phyloP scores from a whole-genome alignment of 2,888 invertebrate genomes.

The Leucoma salicis region DNA sequence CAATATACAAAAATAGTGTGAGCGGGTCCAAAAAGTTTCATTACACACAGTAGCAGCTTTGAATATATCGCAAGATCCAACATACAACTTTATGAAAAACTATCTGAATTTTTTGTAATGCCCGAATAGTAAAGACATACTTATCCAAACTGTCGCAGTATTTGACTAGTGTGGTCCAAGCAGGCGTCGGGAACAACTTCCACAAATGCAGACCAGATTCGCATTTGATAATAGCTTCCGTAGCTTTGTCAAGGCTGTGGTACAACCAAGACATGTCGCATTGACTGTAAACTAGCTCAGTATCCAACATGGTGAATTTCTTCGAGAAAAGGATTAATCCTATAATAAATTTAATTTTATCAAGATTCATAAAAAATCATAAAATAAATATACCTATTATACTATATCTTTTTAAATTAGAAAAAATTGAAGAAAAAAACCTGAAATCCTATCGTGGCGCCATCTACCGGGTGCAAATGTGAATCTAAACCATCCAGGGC shows the following conservation, averaged over 20 bases:
- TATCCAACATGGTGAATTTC: constrained; percentile 84
- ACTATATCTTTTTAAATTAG: too few relatives aligned
- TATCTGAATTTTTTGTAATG: too few relatives aligned
- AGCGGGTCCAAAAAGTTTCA: too few relatives aligned
- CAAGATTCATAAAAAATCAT: background rate
- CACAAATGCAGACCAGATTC: constrained; percentile 85
- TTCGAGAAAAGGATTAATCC: constrained; percentile 79
- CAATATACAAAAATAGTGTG: constrained; percentile 32
- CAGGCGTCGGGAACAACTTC: constrained; percentile 84
- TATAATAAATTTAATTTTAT: constrained; percentile 22
- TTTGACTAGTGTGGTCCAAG: constrained; percentile 80
- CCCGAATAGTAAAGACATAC: too few relatives aligned
- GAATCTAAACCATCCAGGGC: too few relatives aligned
- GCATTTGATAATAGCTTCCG: constrained; percentile 82
- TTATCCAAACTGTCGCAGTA: constrained; percentile 84
- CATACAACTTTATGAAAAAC: too few relatives aligned
- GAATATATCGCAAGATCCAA: too few relatives aligned
- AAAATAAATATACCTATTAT: too few relatives aligned
- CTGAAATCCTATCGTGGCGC: too few relatives aligned
- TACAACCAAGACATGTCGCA: constrained; percentile 82
- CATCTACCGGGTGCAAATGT: too few relatives aligned
- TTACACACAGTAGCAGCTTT: too few relatives aligned
- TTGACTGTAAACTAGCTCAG: constrained; percentile 65
- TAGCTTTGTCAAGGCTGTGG: constrained; percentile 80
- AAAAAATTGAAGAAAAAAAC: too few relatives aligned